Evolutionary conservation across 2,113 vertebrate species (phyloP).

Genomic region (Spea multiplicata): DNA sequence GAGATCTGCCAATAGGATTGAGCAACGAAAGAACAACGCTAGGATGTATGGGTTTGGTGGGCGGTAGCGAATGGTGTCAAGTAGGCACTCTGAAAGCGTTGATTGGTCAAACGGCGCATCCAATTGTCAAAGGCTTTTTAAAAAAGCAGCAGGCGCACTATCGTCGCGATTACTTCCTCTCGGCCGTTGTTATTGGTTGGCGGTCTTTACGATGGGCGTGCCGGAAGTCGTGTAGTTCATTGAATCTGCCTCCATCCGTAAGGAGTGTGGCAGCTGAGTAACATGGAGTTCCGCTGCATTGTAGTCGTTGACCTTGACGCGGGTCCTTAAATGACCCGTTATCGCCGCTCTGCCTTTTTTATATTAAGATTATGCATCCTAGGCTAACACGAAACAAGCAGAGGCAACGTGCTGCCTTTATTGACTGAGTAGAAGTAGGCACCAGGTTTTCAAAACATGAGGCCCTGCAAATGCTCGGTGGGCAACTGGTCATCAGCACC

Average conservation of each 20-base stretch:
- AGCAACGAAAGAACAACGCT: conserved; percentile 4
- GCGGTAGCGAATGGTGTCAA: conserved; percentile 2
- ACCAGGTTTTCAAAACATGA: no score
- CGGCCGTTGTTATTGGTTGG: neutral
- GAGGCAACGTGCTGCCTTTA: no score
- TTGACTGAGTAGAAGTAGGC: no score
- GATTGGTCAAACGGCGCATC: neutral
- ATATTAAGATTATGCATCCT: no score
- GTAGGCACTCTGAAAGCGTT: neutral
- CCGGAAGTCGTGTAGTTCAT: conserved; percentile 4
- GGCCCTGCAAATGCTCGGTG: no score
- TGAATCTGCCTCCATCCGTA: no score
- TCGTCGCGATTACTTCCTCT: neutral
- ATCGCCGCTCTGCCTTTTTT: no score
- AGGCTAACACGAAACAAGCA: no score
- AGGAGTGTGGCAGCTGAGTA: no score
- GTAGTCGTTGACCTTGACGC: neutral
- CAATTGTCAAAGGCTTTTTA: neutral
- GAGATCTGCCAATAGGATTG: neutral
- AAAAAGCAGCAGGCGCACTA: neutral
- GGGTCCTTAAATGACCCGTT: no score
- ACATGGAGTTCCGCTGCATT: no score
- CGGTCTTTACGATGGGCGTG: neutral
- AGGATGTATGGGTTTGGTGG: conserved; percentile 23
- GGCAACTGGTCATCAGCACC: no score